Percentiles rank a stretch among this genome's conserved stretches.
phyloP scores from a whole-genome alignment of 2,797 vertebrate genomes.

The Esox masquinongy region DNA sequence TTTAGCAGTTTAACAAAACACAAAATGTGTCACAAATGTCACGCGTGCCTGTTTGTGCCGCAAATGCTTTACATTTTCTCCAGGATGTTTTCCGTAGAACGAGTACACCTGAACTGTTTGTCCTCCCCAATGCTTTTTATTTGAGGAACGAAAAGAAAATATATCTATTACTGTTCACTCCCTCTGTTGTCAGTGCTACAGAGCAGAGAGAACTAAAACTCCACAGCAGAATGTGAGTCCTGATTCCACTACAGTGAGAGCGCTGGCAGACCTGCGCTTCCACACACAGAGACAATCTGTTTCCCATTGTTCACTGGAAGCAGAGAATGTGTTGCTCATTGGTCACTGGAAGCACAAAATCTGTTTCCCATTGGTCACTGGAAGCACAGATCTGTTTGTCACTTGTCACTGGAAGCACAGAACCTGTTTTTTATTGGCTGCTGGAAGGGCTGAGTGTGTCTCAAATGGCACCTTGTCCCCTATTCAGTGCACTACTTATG shows the following conservation, averaged over 20 bases:
- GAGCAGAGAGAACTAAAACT: too few species aligned
- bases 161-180: slow-evolving; percentile 32
- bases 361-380: too few species aligned
- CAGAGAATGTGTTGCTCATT: slow-evolving; percentile 38
- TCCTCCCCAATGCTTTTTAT: slow-evolving; percentile 39
- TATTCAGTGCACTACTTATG: neutral
- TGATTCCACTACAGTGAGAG: too few species aligned
- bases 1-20: slow-evolving; percentile 55
- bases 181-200: slow-evolving; percentile 31
- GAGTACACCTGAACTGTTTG: slow-evolving; percentile 49
- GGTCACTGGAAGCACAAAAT: too few species aligned
- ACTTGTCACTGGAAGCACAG: too few species aligned
- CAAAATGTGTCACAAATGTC: slow-evolving; percentile 65
- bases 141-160: slow-evolving; percentile 45
- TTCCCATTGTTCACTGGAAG: slow-evolving; percentile 67
- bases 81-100: slow-evolving; percentile 30
- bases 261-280: slow-evolving; percentile 27
- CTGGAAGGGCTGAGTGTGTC: neutral
- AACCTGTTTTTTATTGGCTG: too few species aligned
- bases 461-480: neutral
- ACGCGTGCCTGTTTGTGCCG: slow-evolving; percentile 72
- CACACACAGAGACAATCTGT: slow-evolving; percentile 57
- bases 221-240: slow-evolving; percentile 48
- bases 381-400: too few species aligned
- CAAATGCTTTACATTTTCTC: slow-evolving; percentile 43